Evolutionary conservation across 2,113 vertebrate species (phyloP), one percentile per base, ranked within the genome.

Genomic region (Puma concolor): DNA sequence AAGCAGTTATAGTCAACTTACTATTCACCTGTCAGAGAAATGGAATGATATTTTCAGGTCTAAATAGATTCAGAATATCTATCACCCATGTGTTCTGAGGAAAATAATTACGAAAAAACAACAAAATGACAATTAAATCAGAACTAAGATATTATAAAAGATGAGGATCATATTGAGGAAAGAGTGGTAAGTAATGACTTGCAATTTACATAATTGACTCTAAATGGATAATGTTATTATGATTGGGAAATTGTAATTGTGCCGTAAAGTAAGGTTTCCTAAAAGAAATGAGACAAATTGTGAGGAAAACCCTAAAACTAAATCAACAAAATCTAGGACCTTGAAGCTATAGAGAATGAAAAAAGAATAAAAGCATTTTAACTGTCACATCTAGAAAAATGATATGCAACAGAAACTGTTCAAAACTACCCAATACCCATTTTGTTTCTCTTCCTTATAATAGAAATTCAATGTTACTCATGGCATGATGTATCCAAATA

Each of bases 91-190:
- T 36, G 27, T 92, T 93, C 36, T 81, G 4, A 82, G 25, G 11
- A 95, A 88, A 97, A 93, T 60, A 86, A 93, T 77, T 12, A 60
- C 8, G 48, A 72, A 88, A 50, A 54, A 91, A 60, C 8, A 89
- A 38, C 44, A 27, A 93, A 69, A 69, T 33, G 5, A 72, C 36
- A 91, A 25, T 76, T 79, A 97, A 87, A 44, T 91, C 33, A 88
- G 33, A 86, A 66, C 29, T n/a, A 77, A 85, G 4, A 82, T 67
- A 92, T 15, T 79, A 5, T 60, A 83, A 93, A 91, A 88, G 9
- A 91, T 81, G 21, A 96, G 25, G 33, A 33, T 77, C 36, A 36
- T 82, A 63, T 15, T 69, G n/a, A 29, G 15, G 15, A 69, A 88
- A 71, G 16, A 15, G 9, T 69, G 57, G 6, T 52, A 79, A 95